Evolutionary conservation across 1,140 invertebrate genomes (phyloP).

Genomic region (Aporrectodea caliginosa): DNA sequence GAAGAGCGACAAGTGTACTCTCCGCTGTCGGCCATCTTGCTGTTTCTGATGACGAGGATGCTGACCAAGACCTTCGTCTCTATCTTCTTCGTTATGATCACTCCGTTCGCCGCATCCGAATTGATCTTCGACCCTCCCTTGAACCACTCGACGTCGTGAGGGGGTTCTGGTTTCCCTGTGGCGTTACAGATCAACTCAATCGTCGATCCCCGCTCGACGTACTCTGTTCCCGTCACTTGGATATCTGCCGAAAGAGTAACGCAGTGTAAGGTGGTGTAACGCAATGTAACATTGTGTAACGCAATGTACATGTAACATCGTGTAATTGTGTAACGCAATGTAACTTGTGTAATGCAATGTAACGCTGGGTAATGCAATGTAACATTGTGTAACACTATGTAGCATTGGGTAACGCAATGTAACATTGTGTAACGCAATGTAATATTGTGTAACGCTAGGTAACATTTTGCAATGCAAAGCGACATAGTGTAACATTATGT

Average conservation of each 20-base stretch:
- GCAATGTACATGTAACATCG: too few species aligned
- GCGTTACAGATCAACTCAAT: conserved; percentile 44
- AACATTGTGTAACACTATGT: too few species aligned
- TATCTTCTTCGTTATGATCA: conserved; percentile 39
- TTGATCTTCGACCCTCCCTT: conserved; percentile 41
- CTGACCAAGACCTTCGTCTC: conserved; percentile 36
- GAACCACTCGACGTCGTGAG: conserved; percentile 48
- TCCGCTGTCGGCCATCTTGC: conserved; percentile 39
- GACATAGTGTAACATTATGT: too few species aligned
- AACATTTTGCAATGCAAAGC: too few species aligned
- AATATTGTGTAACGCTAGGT: too few species aligned
- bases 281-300: too few species aligned
- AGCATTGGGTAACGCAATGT: too few species aligned
- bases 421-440: too few species aligned
- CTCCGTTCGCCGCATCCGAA: conserved; percentile 33
- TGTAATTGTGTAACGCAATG: too few species aligned
- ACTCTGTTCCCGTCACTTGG: conserved; percentile 42
- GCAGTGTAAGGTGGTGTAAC: too few species aligned
- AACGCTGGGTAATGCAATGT: too few species aligned
- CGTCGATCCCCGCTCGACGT: conserved; percentile 40
- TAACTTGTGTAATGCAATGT: too few species aligned
- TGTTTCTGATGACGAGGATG: conserved; percentile 41
- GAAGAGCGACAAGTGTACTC: conserved; percentile 44
- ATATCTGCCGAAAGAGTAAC: conserved; percentile 42
- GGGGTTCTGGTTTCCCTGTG: conserved; percentile 41